These are phyloP conservation scores for Gastracanthus pulcherrimus DNA, from an alignment of 2,888 invertebrate species.

Conservation along the genomic window DNA sequence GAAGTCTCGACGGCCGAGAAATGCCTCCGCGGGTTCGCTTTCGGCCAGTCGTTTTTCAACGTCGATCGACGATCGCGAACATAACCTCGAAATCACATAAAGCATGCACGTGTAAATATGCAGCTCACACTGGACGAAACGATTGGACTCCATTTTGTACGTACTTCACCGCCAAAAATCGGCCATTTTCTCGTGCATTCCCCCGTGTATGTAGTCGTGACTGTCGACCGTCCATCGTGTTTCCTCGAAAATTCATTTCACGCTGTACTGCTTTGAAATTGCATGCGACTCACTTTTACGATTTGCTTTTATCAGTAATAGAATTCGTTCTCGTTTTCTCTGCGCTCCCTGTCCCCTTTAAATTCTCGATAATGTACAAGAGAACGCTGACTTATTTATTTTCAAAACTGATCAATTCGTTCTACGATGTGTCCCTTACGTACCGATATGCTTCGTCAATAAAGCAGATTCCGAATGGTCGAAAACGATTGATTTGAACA, in stretches of 20 bases:
- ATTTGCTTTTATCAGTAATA: too few species aligned
- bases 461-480: conserved; percentile 8
- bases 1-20: too few species aligned
- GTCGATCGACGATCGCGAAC: too few species aligned
- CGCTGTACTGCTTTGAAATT: conserved; percentile 19
- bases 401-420: too few species aligned
- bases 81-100: too few species aligned
- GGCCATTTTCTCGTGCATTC: neutral
- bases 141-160: neutral
- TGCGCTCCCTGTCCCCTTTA: neutral
- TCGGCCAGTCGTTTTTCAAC: too few species aligned
- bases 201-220: neutral
- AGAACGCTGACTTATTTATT: too few species aligned
- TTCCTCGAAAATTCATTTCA: neutral
- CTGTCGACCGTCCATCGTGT: neutral
- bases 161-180: neutral
- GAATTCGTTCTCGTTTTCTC: too few species aligned
- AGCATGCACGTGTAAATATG: too few species aligned
- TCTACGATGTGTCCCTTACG: conserved; percentile 10
- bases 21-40: too few species aligned
- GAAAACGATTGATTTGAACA: neutral
- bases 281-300: conserved; percentile 37
- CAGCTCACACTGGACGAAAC: neutral
- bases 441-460: conserved; percentile 13
- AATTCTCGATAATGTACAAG: too few species aligned